Percentiles rank a stretch among this genome's conserved stretches.
These are phyloP conservation scores for Oreochromis niloticus DNA, from an alignment of 2,113 vertebrate species.

Conservation along the genomic window DNA sequence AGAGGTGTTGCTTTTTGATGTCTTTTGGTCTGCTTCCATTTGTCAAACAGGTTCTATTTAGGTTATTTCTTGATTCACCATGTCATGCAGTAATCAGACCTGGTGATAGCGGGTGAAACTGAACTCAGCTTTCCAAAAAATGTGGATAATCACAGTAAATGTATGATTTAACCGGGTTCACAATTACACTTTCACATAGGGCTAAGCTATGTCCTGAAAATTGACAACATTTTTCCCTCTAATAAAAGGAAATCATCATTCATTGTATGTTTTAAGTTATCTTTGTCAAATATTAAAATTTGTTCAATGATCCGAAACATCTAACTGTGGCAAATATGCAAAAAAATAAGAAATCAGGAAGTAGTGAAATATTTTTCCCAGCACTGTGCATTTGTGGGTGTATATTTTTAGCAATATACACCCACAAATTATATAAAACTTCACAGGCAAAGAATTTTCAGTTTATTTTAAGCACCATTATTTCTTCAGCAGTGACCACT, in stretches of 20 bases:
- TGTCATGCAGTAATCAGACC: neutral
- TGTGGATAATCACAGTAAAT: neutral
- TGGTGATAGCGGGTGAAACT: neutral
- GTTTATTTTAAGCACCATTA: neutral
- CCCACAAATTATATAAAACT: neutral
- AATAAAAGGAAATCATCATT: neutral
- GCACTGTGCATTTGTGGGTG: neutral
- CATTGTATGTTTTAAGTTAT: neutral
- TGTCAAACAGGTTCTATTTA: neutral
- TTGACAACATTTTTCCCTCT: neutral
- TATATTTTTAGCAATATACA: neutral
- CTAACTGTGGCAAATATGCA: neutral
- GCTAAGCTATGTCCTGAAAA: neutral
- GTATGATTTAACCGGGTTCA: neutral
- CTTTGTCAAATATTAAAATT: neutral
- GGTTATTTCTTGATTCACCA: neutral
- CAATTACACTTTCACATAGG: neutral
- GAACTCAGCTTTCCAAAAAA: neutral
- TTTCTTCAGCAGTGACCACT: neutral
- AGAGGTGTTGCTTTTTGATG: neutral
- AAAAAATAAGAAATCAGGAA: neutral
- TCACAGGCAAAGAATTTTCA: neutral
- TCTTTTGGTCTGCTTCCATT: neutral
- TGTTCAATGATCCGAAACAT: neutral
- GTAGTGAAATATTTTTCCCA: neutral